Evolutionary conservation across 2,888 invertebrate species (phyloP).

Genomic region (Adelognathus sp.): DNA sequence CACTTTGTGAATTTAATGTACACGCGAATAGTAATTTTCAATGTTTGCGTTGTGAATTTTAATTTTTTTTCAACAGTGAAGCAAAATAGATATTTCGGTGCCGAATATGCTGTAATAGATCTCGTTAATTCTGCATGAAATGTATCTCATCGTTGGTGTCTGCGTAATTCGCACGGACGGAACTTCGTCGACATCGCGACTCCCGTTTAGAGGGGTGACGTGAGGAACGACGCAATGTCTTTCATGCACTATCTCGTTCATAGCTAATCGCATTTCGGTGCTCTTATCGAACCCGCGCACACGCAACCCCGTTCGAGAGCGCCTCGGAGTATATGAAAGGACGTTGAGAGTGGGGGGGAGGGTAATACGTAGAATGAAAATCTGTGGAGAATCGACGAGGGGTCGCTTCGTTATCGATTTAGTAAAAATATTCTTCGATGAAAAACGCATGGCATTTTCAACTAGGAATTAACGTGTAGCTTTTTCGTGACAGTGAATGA

Average conservation of each 20-base stretch:
- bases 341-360: neutral
- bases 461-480: constrained; percentile 1
- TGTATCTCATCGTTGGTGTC: neutral
- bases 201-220: neutral
- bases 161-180: constrained; percentile 12
- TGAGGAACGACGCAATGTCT: constrained; percentile 35
- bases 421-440: constrained; percentile 32
- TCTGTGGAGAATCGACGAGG: constrained; percentile 27
- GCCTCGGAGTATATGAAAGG: constrained; percentile 36
- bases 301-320: constrained; percentile 45
- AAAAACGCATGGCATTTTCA: neutral
- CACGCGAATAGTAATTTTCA: too few species aligned
- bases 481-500: constrained; percentile 11
- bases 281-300: constrained; percentile 55
- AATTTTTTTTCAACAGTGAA: too few species aligned
- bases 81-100: neutral
- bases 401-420: constrained; percentile 36
- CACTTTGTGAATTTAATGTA: neutral
- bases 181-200: constrained; percentile 4
- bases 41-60: too few species aligned
- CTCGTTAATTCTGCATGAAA: neutral
- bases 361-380: constrained; percentile 26
- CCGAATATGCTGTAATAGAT: neutral
- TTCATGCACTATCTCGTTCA: constrained; percentile 50
- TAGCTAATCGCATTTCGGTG: constrained; percentile 54